Evolutionary conservation across 2,888 invertebrate species (phyloP), one percentile per base, ranked within the genome.

Genomic region (Pachycephus smyrnensis): DNA sequence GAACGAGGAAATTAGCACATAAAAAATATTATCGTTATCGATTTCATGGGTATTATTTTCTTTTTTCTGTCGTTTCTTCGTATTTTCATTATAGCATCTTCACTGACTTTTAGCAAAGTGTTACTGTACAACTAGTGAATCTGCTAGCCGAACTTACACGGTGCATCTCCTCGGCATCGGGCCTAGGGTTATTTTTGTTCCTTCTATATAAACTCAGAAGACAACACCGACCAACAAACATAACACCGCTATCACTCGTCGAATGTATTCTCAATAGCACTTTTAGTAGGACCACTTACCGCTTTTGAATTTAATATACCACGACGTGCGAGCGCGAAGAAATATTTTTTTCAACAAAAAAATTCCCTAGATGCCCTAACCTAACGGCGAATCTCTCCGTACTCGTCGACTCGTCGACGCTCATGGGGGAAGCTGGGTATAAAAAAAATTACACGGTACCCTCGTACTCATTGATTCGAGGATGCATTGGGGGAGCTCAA

Each of bases 141-240:
- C 32, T 32, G 71, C 30, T 33, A 36, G 74, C 74, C n/a, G 11
- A 74, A 30, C 31, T 30, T 12, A 35, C 36, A 75, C 80, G 75
- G 80, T 76, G 78, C 78, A 80, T 80, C 79, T 77, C 78, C 84
- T 83, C 84, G 81, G 80, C 84, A 84, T 87, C 87, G 86, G 84
- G 84, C 84, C 82, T 85, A 85, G 85, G 84, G 87, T 85, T 89
- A 89, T 89, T 89, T 89, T 88, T 89, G 89, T 71, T 71, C 71
- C 71, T 12, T 15, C 71, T 55, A 55, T 55, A 55, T 55, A 55
- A 55, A 55, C 23, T 23, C 55, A 55, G 55, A 55, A 23, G 55
- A 55, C 55, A 55, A 23, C 55, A 55, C 55, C 55, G 55, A 55
- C 23, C 55, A 23, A 55, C 55, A 55, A 55, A 55, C 55, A 55